These are phyloP conservation scores for Caenorhabditis parvicauda DNA, from an alignment of 2,888 invertebrate species.

Conservation along the genomic window DNA sequence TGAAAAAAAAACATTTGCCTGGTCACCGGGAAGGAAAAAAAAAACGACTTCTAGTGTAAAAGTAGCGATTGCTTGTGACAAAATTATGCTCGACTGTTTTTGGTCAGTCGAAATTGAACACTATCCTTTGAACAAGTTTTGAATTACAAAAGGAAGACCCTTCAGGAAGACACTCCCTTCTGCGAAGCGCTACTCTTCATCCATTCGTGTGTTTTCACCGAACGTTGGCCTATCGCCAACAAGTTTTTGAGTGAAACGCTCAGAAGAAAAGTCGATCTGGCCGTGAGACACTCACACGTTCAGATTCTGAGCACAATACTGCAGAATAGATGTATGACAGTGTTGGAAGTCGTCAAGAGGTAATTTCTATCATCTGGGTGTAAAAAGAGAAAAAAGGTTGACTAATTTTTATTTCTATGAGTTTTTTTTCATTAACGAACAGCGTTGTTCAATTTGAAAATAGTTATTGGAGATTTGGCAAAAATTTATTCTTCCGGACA, in stretches of 20 bases:
- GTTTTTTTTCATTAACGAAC: too few species aligned
- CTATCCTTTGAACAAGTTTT: background rate
- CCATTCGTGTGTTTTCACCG: slow-evolving; percentile 22
- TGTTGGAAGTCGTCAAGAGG: slow-evolving; percentile 17
- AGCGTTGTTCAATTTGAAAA: too few species aligned
- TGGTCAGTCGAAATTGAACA: background rate
- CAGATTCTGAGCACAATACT: slow-evolving; percentile 15
- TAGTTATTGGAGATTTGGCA: too few species aligned
- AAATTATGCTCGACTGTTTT: slow-evolving; percentile 2
- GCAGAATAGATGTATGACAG: slow-evolving; percentile 11
- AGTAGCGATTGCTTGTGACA: slow-evolving; percentile 7
- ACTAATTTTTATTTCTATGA: too few species aligned
- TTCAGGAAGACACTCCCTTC: slow-evolving; percentile 10
- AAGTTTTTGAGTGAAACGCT: slow-evolving; percentile 15
- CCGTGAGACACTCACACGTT: slow-evolving; percentile 6
- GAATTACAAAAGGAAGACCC: background rate
- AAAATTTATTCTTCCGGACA: too few species aligned
- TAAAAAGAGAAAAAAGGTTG: too few species aligned
- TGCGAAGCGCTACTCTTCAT: slow-evolving; percentile 12
- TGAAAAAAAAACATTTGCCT: too few species aligned
- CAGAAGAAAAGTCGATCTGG: slow-evolving; percentile 11
- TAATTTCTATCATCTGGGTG: too few species aligned
- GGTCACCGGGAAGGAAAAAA: background rate
- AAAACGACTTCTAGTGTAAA: background rate
- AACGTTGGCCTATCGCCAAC: slow-evolving; percentile 8